These are phyloP conservation scores for Euthynnus affinis DNA, from an alignment of 2,797 vertebrate genomes.

Conservation along the genomic window DNA sequence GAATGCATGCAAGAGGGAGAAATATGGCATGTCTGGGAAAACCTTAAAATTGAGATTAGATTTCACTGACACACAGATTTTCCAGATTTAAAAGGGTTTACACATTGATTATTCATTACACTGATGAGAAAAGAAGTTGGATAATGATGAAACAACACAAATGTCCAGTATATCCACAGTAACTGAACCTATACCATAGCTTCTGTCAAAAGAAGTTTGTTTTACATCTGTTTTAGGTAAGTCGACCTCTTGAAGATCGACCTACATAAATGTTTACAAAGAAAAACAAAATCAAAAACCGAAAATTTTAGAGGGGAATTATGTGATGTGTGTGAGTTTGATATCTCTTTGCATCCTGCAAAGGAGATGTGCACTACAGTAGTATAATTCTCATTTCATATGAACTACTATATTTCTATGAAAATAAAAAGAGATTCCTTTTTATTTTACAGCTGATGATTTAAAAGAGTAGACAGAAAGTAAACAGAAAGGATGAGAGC, in stretches of 20 bases:
- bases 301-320: not conserved
- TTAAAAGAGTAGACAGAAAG: too few species aligned
- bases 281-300: not conserved
- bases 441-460: not conserved
- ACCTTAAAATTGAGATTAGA: slow-evolving; percentile 33
- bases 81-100: slow-evolving; percentile 10
- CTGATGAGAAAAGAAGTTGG: not conserved
- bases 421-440: not conserved
- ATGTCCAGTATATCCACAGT: not conserved
- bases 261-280: not conserved
- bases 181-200: not conserved
- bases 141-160: slow-evolving; percentile 25
- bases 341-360: not conserved
- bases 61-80: slow-evolving; percentile 3
- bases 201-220: slow-evolving; percentile 6
- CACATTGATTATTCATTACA: not conserved
- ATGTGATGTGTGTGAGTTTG: not conserved
- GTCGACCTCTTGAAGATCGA: not conserved
- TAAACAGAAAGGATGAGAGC: not conserved
- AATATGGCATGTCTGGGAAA: slow-evolving; percentile 10
- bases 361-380: not conserved
- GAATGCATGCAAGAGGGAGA: slow-evolving; percentile 12
- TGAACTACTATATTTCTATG: not conserved
- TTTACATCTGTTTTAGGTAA: not conserved
- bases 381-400: not conserved